phyloP scores from a whole-genome alignment of 2,888 invertebrate genomes.

The Polyploca ridens region DNA sequence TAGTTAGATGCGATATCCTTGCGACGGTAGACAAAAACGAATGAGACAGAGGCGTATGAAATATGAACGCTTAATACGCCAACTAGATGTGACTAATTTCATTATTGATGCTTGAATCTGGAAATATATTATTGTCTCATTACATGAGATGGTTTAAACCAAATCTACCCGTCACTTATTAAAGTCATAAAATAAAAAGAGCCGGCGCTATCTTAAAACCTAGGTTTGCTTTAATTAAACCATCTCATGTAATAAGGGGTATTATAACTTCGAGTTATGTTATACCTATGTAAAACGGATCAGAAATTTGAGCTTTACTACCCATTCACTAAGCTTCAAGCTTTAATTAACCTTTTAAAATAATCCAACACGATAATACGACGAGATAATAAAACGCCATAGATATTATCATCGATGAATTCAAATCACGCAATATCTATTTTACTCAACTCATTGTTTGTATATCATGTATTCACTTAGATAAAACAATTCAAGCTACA shows the following conservation, averaged over 20 bases:
- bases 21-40: conserved; percentile 5
- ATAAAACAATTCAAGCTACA: not conserved
- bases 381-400: not conserved
- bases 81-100: not conserved
- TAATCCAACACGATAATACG: not conserved
- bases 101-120: not conserved
- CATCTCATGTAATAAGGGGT: too few relatives aligned
- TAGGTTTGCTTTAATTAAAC: too few relatives aligned
- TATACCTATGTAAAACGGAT: not conserved
- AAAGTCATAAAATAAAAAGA: too few relatives aligned
- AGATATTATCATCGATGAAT: not conserved
- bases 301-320: not conserved
- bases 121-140: not conserved
- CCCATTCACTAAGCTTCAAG: not conserved
- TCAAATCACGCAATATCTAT: not conserved
- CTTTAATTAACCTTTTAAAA: not conserved
- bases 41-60: conserved; percentile 9
- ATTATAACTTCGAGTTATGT: not conserved
- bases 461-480: not conserved
- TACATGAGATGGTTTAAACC: too few relatives aligned
- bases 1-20: not conserved
- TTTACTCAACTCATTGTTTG: not conserved
- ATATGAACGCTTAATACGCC: not conserved
- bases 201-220: too few relatives aligned
- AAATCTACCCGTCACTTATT: too few relatives aligned